Conservation (phyloP, 2,797 vertebrate genomes). For the Crax fasciolata region DNA sequence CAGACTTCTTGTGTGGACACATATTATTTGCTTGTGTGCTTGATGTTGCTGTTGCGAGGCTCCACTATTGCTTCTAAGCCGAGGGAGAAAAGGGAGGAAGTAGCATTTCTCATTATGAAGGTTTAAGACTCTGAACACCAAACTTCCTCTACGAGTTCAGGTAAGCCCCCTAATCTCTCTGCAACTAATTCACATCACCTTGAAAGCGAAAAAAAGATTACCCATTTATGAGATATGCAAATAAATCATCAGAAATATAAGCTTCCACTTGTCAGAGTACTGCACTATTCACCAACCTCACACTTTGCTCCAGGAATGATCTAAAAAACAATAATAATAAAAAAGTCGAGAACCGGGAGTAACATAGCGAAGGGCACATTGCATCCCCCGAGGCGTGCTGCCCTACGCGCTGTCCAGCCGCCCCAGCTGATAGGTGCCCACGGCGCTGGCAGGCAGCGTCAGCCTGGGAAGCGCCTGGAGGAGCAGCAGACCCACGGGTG, state of each 20-base stretch:
- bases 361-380: neutral
- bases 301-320: neutral
- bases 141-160: slow-evolving; percentile 16
- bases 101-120: slow-evolving; percentile 25
- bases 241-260: slow-evolving; percentile 2
- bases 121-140: slow-evolving; percentile 47
- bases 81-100: neutral
- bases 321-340: accelerated
- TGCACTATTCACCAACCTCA: neutral
- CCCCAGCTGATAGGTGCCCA: accelerated
- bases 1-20: neutral
- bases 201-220: neutral
- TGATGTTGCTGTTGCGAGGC: neutral
- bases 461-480: neutral
- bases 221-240: slow-evolving; percentile 21
- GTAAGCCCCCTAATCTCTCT: slow-evolving; percentile 41
- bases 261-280: neutral
- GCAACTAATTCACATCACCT: slow-evolving; percentile 28
- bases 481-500: neutral
- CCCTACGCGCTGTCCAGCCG: neutral
- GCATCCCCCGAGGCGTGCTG: neutral
- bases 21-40: neutral
- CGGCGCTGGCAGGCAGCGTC: neutral
- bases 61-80: neutral
- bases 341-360: neutral